Evolutionary conservation across 2,797 vertebrate species (phyloP).

Genomic region (Chromis chromis): DNA sequence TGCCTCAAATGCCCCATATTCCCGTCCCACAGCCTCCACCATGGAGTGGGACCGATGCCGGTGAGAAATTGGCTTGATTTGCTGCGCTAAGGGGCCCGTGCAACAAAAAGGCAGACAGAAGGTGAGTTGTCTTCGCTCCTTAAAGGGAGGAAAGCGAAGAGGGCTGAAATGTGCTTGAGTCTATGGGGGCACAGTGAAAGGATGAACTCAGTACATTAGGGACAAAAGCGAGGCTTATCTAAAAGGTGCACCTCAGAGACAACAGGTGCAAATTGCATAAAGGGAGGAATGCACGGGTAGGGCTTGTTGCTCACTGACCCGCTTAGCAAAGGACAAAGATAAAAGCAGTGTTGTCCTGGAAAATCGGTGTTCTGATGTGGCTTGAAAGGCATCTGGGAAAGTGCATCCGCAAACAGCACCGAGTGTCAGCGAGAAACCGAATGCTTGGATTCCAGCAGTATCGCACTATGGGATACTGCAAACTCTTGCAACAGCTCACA

Average conservation of each 20-base stretch:
- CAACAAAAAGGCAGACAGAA: conserved; percentile 45
- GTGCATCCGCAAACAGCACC: conserved; percentile 29
- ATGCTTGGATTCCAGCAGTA: conserved; percentile 25
- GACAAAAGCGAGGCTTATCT: conserved; percentile 65
- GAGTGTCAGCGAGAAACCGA: conserved; percentile 28
- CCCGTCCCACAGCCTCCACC: conserved; percentile 25
- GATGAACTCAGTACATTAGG: conserved; percentile 35
- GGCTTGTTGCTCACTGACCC: conserved; percentile 50
- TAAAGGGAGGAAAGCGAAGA: conserved; percentile 42
- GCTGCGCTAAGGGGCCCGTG: neutral
- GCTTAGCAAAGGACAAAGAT: conserved; percentile 57
- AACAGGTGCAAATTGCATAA: conserved; percentile 67
- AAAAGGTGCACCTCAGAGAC: conserved; percentile 53
- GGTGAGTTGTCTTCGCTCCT: conserved; percentile 40
- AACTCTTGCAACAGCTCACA: conserved; percentile 5
- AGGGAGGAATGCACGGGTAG: conserved; percentile 49
- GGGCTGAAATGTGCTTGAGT: conserved; percentile 33
- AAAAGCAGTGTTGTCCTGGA: conserved; percentile 60
- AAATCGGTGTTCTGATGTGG: conserved; percentile 61
- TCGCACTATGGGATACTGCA: conserved; percentile 21
- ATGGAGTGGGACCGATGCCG: conserved; percentile 25
- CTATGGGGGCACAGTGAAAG: conserved; percentile 35
- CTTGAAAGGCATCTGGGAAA: conserved; percentile 56
- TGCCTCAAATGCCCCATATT: conserved; percentile 13
- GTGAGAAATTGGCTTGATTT: conserved; percentile 47